These are phyloP conservation scores for Sinosuthora webbiana DNA, from an alignment of 2,113 vertebrate genomes.

Conservation along the genomic window DNA sequence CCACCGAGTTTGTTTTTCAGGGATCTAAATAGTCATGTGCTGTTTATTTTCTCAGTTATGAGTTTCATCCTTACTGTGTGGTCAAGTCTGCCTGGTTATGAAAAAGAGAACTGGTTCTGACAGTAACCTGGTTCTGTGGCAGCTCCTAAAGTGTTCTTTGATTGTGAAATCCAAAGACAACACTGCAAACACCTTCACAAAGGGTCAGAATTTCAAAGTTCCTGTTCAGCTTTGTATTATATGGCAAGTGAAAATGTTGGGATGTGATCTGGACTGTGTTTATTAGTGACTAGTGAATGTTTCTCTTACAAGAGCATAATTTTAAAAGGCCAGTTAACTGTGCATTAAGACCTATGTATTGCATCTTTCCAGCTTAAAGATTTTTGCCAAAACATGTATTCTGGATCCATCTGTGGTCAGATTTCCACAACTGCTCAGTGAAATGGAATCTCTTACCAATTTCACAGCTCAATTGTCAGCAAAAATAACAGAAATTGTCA, in stretches of 20 bases:
- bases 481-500: background rate
- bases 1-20: constrained; percentile 21
- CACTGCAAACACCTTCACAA: background rate
- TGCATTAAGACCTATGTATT: background rate
- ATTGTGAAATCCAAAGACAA: background rate
- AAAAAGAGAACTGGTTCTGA: background rate
- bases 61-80: constrained; percentile 22
- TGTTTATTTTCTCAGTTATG: constrained; percentile 55
- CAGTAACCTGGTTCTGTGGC: background rate
- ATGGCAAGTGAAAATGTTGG: background rate
- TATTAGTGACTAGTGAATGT: background rate
- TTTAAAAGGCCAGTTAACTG: background rate
- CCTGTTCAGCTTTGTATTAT: background rate
- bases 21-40: background rate
- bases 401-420: background rate
- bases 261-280: background rate
- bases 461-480: background rate
- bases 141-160: background rate
- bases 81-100: background rate
- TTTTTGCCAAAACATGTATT: background rate
- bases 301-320: background rate
- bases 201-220: background rate
- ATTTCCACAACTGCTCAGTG: background rate
- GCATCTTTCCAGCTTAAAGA: background rate
- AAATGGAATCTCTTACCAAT: background rate